These are phyloP conservation scores for Helobdella robusta DNA, from an alignment of 2,888 invertebrate genomes.

Conservation along the genomic window DNA sequence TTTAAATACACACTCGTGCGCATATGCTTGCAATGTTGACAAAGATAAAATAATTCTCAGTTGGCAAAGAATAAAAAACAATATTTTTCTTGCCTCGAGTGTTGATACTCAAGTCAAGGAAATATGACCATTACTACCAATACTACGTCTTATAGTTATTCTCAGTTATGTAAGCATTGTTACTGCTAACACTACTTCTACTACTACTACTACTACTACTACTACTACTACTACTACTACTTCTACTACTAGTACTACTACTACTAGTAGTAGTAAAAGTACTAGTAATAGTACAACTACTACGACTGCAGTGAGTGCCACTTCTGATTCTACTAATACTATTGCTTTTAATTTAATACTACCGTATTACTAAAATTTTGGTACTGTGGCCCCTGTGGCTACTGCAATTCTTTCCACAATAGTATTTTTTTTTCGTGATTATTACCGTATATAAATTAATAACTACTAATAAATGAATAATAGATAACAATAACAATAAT, in stretches of 20 bases:
- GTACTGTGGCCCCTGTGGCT: not conserved
- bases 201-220: not conserved
- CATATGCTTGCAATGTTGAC: too few species aligned
- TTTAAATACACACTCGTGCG: too few species aligned
- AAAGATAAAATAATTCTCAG: too few species aligned
- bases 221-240: not conserved
- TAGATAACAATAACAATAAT: too few species aligned
- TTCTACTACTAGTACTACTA: not conserved
- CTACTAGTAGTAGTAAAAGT: not conserved
- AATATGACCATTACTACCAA: too few species aligned
- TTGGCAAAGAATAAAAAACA: too few species aligned
- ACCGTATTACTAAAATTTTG: not conserved
- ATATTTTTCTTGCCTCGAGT: too few species aligned
- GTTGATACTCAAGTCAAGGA: too few species aligned
- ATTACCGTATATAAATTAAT: too few species aligned
- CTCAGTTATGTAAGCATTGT: not conserved
- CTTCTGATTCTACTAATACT: not conserved
- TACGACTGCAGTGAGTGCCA: not conserved
- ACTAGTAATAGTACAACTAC: not conserved
- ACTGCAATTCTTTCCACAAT: not conserved
- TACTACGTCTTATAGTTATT: too few species aligned
- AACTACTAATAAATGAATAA: too few species aligned
- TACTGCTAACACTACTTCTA: not conserved
- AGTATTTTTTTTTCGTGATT: not conserved
- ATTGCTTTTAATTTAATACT: not conserved